These are phyloP conservation scores for Caenorhabditis virilis DNA, from an alignment of 2,888 invertebrate species.

Conservation along the genomic window DNA sequence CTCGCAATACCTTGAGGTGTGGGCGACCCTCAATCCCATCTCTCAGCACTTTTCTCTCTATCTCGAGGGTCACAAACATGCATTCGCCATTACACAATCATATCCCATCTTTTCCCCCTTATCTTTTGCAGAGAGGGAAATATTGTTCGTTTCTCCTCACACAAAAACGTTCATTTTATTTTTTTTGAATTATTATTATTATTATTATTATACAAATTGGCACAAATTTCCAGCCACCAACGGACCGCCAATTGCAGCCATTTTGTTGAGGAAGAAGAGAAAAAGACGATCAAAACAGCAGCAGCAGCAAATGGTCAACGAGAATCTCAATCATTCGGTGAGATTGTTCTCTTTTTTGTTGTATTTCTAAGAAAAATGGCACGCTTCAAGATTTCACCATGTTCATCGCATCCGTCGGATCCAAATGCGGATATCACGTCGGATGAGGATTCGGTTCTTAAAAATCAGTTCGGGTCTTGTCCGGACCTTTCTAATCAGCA, in stretches of 20 bases:
- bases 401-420: slow-evolving; percentile 45
- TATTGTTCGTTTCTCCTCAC: too few species aligned
- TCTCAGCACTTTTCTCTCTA: too few species aligned
- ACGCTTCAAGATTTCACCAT: slow-evolving; percentile 28
- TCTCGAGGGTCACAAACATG: too few species aligned
- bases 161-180: too few species aligned
- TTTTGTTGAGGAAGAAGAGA: slow-evolving; percentile 59
- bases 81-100: too few species aligned
- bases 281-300: slow-evolving; percentile 49
- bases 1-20: too few species aligned
- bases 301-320: slow-evolving; percentile 39
- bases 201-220: too few species aligned
- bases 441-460: slow-evolving; percentile 1
- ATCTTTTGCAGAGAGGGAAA: too few species aligned
- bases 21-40: too few species aligned
- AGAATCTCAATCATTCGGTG: slow-evolving; percentile 24
- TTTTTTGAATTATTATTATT: too few species aligned
- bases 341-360: background rate
- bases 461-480: slow-evolving; percentile 43
- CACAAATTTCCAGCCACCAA: slow-evolving; percentile 58
- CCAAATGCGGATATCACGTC: slow-evolving; percentile 15
- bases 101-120: too few species aligned
- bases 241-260: slow-evolving; percentile 62
- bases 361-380: background rate
- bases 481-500: slow-evolving; percentile 58